These are phyloP conservation scores for Oriolus oriolus DNA, from an alignment of 2,113 vertebrate genomes.

Conservation along the genomic window DNA sequence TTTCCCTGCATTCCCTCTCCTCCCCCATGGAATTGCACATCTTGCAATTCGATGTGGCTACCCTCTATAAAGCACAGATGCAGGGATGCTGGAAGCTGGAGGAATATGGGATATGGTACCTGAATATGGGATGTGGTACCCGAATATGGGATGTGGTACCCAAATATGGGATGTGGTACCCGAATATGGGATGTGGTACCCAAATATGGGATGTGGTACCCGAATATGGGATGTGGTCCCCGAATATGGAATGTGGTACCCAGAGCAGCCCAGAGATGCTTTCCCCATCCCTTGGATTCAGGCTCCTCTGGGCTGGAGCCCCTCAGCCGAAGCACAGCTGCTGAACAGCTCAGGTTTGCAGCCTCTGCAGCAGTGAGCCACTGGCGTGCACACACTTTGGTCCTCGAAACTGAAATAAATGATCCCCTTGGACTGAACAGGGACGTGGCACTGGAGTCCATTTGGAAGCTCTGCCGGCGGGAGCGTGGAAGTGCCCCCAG, in stretches of 20 bases:
- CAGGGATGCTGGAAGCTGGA: background rate
- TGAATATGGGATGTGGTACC: background rate
- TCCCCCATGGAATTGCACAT: rapidly evolving
- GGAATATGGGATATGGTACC: background rate
- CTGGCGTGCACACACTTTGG: rapidly evolving
- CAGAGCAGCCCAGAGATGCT: background rate
- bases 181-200: background rate
- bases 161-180: rapidly evolving
- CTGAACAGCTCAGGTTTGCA: background rate
- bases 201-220: background rate
- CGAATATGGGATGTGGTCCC: background rate
- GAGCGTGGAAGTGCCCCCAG: background rate
- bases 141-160: background rate
- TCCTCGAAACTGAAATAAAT: slow-evolving; percentile 13
- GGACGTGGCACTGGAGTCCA: background rate
- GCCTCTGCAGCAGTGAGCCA: background rate
- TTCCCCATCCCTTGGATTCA: background rate
- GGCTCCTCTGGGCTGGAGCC: background rate
- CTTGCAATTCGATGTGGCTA: background rate
- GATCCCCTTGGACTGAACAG: background rate
- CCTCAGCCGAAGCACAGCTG: background rate
- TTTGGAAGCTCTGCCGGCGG: background rate
- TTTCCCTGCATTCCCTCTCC: background rate
- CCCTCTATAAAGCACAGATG: background rate
- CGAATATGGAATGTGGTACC: background rate